These are phyloP conservation scores for human (Homo sapiens) DNA, from an alignment of 2,113 vertebrate genomes.

Conservation along the genomic window DNA sequence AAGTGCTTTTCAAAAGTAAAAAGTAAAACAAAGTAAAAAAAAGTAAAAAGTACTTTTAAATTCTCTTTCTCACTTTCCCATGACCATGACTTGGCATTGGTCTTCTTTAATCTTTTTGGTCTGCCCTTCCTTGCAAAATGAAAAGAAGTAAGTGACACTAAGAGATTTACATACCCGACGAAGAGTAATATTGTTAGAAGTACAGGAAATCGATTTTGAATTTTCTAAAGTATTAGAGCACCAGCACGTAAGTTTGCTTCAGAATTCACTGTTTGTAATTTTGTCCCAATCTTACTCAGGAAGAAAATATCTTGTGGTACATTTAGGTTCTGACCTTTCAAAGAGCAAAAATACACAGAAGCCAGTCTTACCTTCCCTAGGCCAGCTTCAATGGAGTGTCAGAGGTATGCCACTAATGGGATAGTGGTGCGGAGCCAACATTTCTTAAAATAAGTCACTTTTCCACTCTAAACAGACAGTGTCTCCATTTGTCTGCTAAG, in stretches of 20 bases:
- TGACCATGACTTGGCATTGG: neutral
- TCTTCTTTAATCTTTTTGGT: neutral
- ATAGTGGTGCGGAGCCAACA: neutral
- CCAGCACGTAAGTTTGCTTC: neutral
- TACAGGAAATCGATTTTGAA: neutral
- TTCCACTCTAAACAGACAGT: slow-evolving; percentile 47
- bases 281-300: slow-evolving; percentile 4
- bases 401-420: neutral
- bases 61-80: neutral
- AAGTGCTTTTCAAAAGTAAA: neutral
- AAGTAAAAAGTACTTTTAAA: neutral
- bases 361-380: neutral
- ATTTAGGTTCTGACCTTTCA: slow-evolving; percentile 56
- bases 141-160: neutral
- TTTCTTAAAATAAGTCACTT: slow-evolving; percentile 60
- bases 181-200: neutral
- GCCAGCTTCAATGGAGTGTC: neutral
- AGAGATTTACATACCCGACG: neutral
- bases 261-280: slow-evolving; percentile 28
- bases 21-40: neutral
- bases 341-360: slow-evolving; percentile 47
- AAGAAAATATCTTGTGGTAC: neutral
- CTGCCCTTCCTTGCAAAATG: neutral
- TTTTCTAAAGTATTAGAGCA: neutral
- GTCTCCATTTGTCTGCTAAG: slow-evolving; percentile 36